Base-by-base conservation (phyloP, 2,888 invertebrate species). In the Nebria brevicollis region DNA sequence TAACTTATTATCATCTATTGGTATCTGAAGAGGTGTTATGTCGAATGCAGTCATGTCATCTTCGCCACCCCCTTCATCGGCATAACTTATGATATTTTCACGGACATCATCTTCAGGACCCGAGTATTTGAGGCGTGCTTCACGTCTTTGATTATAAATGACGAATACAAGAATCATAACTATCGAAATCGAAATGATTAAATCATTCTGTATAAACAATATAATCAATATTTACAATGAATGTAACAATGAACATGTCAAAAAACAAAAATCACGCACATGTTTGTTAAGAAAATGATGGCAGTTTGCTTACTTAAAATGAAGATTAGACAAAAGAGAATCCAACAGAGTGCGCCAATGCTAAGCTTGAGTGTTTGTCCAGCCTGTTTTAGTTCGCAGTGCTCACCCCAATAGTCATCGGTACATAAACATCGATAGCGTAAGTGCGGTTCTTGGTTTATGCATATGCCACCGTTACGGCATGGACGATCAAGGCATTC, bases 1-100 rank as follows among this genome's bases (percentile, higher is more conserved):
- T 86, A 96, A 92, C 5, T 34, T 13, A 10, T 96, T 95, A 86
- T 95, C 96, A 84, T 96, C 96, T 85, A 98, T 95, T 66, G 98
- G 98, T 89, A 98, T 99, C 89, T 99, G 97, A 75, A 99, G 93
- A 20, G 98, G 97, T 25, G 97, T 98, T 87, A 99, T 98, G 88
- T 99, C 99, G 90, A 99, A 99, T 26, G 98, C 98, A 75, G 98
- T 98, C 96, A 99, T 99, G 89, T 99, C 99, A 86, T 99, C 99
- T 89, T 99, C 98, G 85, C 99, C 99, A 86, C 98, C 98, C 54
- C 97, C 97, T 90, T 99, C 99, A 87, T 99, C 99, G 87, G 98
- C 98, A 87, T 99, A 99, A 90, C 97, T 98, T 88, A 99, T 97
- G 86, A 99, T 98, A 89, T 99, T 99, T 90, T 99, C 99, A 85